Percentiles rank a stretch among this genome's conserved stretches.
phyloP scores from a whole-genome alignment of 1,140 invertebrate species.

The Zeugodacus cucurbitae region DNA sequence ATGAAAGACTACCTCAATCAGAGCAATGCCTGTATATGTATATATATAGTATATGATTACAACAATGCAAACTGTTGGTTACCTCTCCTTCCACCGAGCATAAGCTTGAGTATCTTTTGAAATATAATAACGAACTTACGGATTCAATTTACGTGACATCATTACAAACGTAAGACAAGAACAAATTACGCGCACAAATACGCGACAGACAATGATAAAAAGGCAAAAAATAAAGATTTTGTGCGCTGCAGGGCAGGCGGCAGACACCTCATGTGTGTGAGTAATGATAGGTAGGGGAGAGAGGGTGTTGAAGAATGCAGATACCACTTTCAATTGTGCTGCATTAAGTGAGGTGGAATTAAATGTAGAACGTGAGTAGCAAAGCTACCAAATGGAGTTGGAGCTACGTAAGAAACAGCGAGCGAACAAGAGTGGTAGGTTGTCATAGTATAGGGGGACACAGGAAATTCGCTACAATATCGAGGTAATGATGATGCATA shows the following conservation, averaged over 20 bases:
- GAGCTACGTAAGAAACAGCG: neutral
- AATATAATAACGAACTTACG: conserved; percentile 36
- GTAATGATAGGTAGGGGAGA: neutral
- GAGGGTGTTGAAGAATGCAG: neutral
- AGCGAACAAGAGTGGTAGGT: neutral
- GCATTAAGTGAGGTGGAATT: conserved; percentile 14
- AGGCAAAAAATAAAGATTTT: neutral
- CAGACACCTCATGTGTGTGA: neutral
- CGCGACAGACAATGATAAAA: conserved; percentile 2
- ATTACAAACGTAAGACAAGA: conserved; percentile 43
- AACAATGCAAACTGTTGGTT: neutral
- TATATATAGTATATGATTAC: conserved; percentile 17
- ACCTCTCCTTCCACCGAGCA: too few species aligned
- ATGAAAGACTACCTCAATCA: conserved; percentile 19
- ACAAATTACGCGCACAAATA: conserved; percentile 39
- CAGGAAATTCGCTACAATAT: conserved; percentile 1
- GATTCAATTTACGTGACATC: conserved; percentile 44
- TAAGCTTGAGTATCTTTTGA: conserved; percentile 25
- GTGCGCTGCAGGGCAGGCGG: too few species aligned
- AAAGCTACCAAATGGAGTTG: neutral
- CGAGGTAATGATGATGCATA: conserved; percentile 18
- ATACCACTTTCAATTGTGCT: conserved; percentile 27
- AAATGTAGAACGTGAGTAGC: neutral
- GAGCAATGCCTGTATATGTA: neutral
- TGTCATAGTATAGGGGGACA: neutral